phyloP scores from a whole-genome alignment of 2,113 vertebrate genomes.

The Anguilla rostrata region DNA sequence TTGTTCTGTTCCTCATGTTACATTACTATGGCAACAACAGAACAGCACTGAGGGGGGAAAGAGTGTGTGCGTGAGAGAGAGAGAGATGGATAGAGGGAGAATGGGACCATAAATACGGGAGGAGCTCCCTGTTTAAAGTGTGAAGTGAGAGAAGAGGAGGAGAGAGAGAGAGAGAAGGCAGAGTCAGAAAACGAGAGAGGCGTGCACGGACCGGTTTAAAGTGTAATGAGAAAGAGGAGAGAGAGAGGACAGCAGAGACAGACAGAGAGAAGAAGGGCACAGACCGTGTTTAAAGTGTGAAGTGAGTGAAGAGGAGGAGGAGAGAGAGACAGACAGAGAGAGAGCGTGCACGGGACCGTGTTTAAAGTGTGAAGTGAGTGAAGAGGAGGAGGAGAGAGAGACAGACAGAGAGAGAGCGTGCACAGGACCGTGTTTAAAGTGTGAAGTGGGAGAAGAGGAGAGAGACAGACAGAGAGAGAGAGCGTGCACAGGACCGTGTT shows the following conservation, averaged over 20 bases:
- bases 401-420: no score
- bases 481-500: neutral
- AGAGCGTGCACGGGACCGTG: neutral
- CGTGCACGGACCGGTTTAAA: neutral
- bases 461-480: slow-evolving; percentile 36
- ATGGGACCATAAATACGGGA: slow-evolving; percentile 42
- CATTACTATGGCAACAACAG: slow-evolving; percentile 54
- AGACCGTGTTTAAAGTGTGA: no score
- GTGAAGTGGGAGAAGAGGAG: neutral
- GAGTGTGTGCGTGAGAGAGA: slow-evolving; percentile 44
- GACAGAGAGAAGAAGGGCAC: no score
- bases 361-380: slow-evolving; percentile 35
- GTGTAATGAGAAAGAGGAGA: slow-evolving; percentile 37
- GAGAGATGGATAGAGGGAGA: slow-evolving; percentile 20
- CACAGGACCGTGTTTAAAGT: slow-evolving; percentile 33
- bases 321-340: slow-evolving; percentile 33
- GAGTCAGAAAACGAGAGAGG: slow-evolving; percentile 28
- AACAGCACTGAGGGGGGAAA: slow-evolving; percentile 48
- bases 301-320: slow-evolving; percentile 13
- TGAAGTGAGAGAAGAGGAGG: slow-evolving; percentile 27
- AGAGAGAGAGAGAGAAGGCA: slow-evolving; percentile 49
- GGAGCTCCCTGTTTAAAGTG: slow-evolving; percentile 46
- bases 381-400: slow-evolving; percentile 11
- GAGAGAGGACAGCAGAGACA: neutral
- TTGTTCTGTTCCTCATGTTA: slow-evolving; percentile 48